Base-by-base conservation (phyloP, 1,140 invertebrate species). In the Lucilia cuprina region DNA sequence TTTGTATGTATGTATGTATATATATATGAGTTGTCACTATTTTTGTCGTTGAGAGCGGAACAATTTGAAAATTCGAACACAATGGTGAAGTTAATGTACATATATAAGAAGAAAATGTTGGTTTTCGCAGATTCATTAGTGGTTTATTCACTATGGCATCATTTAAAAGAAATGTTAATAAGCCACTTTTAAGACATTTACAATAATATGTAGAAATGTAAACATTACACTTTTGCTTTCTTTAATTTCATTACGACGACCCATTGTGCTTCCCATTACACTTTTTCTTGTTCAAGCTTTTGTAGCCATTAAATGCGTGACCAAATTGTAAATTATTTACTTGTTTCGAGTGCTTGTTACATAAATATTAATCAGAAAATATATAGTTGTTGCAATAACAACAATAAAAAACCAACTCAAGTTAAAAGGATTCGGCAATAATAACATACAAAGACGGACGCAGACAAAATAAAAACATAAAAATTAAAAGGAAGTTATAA, bases 341-440 rank as follows among this genome's bases (percentile, higher is more conserved):
- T 70, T 70, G 10, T 70, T 65, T 70, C 19, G 14, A 70, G 65
- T 70, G 25, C 65, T 25, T 70, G 21, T 7, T 12, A 21, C 65
- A 70, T 70, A 70, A 19, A 70, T 70, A 70, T 70, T 70, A 70
- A 70, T 70, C 65, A 70, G n/a, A 70, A 70, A 70, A 21, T 70
- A n/a, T 60, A 60, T 60, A n/a, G 13, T 60, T n/a, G 14, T 60
- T n/a, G 13, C 55, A n/a, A 60, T 17, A 60, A 60, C 14, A 60
- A 30, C 25, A 30, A 30, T 30, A 30, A 30, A 60, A 60, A 60
- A 60, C 50, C 50, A 60, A 12, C 13, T n/a, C 50, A 14, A 60
- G 17, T 17, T n/a, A 14, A 60, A 60, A 14, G 5, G 13, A 12
- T 2, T 12, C 50, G 5, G 2, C 55, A 60, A 60, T n/a, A 12